phyloP scores from a whole-genome alignment of 2,113 vertebrate genomes.

The Bambusicola thoracicus region DNA sequence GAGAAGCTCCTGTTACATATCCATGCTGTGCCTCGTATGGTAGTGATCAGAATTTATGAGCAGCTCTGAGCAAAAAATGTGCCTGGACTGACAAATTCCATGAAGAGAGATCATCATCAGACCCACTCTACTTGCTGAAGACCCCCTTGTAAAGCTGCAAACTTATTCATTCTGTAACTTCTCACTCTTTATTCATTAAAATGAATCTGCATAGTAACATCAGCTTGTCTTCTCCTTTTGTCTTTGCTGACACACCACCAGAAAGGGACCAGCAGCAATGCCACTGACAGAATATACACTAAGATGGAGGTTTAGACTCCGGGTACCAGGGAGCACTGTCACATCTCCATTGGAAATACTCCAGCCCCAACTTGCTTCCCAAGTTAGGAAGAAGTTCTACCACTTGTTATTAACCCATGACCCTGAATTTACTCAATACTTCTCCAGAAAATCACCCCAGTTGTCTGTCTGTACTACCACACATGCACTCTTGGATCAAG shows the following conservation, averaged over 20 bases:
- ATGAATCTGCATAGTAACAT: neutral
- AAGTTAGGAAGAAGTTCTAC: neutral
- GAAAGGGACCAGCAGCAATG: neutral
- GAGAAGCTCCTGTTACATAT: too few relatives aligned
- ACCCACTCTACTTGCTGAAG: neutral
- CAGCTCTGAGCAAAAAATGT: rapidly evolving
- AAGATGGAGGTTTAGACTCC: neutral
- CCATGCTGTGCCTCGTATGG: neutral
- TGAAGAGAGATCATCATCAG: rapidly evolving
- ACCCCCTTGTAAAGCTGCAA: neutral
- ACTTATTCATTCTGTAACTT: neutral
- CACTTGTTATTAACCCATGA: neutral
- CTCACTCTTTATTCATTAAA: neutral
- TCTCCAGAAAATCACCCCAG: neutral
- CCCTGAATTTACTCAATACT: neutral
- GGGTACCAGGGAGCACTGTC: neutral
- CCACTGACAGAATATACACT: too few relatives aligned
- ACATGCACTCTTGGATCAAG: neutral
- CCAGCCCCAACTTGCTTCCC: neutral
- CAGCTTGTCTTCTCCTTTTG: neutral
- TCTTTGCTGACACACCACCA: rapidly evolving
- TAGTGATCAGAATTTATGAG: rapidly evolving
- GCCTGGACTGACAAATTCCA: neutral
- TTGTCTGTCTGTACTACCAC: neutral
- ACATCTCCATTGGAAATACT: neutral